A percentile compares a stretch with the other conserved stretches of the same genome.
These are phyloP conservation scores for Gyps fulvus DNA, from an alignment of 2,113 vertebrate genomes.

Conservation along the genomic window DNA sequence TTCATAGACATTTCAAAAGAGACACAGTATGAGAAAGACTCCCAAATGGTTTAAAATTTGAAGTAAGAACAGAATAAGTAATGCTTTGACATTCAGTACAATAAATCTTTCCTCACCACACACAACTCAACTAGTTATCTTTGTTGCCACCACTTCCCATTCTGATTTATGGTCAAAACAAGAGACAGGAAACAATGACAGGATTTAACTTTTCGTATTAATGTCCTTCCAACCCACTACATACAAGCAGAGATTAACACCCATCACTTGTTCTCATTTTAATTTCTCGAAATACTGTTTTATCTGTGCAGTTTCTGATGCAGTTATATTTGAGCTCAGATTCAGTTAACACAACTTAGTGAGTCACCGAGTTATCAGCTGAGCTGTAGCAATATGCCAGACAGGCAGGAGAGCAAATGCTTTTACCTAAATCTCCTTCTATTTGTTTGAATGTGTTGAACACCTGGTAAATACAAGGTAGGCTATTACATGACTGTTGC, in stretches of 20 bases:
- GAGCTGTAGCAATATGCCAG: not conserved
- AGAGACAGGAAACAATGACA: not conserved
- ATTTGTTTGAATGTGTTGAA: not conserved
- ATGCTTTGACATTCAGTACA: not conserved
- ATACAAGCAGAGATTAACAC: not conserved
- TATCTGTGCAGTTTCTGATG: not conserved
- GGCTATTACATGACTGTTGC: not conserved
- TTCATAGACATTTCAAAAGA: not conserved
- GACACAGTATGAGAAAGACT: not conserved
- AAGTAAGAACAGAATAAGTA: not conserved
- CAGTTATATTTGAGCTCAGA: not conserved
- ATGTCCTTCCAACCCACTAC: not conserved
- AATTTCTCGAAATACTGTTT: not conserved
- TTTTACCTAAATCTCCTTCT: not conserved
- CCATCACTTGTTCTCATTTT: not conserved
- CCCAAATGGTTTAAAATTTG: not conserved
- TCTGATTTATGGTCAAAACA: not conserved
- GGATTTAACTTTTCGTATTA: not conserved
- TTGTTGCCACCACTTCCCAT: not conserved
- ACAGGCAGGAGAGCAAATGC: not conserved
- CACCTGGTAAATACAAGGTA: not conserved
- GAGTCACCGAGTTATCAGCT: not conserved
- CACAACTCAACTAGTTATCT: not conserved
- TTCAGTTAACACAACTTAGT: not conserved
- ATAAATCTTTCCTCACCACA: not conserved